phyloP scores from a whole-genome alignment of 2,888 invertebrate genomes.

The Lepidochrysops patricia region DNA sequence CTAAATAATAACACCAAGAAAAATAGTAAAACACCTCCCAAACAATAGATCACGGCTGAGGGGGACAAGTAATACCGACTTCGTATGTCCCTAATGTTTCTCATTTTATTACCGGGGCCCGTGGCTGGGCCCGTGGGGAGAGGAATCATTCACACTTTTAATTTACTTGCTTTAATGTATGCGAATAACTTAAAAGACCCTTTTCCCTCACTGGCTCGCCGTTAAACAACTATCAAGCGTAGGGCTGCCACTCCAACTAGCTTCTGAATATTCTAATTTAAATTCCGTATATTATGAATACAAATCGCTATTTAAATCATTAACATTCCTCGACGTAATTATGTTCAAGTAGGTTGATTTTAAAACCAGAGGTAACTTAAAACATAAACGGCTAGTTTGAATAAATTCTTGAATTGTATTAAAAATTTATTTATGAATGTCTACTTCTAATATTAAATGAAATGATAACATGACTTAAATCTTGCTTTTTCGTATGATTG shows the following conservation, averaged over 20 bases:
- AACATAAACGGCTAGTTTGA: no score
- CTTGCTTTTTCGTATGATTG: no score
- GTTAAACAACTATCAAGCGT: conserved; percentile 67
- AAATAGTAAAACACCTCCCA: conserved; percentile 23
- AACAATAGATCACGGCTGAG: conserved; percentile 34
- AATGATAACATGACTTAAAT: no score
- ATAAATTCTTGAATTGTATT: no score
- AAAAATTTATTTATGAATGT: no score
- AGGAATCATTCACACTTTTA: conserved; percentile 70
- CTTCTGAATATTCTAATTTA: background rate
- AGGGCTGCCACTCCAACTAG: conserved; percentile 23
- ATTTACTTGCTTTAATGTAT: conserved; percentile 72
- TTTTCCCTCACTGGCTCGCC: conserved; percentile 46
- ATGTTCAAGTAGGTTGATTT: background rate
- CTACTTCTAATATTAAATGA: no score
- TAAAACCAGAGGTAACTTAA: no score
- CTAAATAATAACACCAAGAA: conserved; percentile 22
- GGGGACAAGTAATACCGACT: conserved; percentile 54
- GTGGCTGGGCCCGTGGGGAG: conserved; percentile 39
- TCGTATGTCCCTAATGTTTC: conserved; percentile 67
- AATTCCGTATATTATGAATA: background rate
- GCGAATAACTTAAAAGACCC: conserved; percentile 58
- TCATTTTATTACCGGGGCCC: conserved; percentile 56
- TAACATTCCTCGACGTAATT: background rate
- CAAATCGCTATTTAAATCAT: background rate